Evolutionary conservation across 2,797 vertebrate genomes (phyloP), one percentile per base, ranked within the genome.

Genomic region (Alauda arvensis): DNA sequence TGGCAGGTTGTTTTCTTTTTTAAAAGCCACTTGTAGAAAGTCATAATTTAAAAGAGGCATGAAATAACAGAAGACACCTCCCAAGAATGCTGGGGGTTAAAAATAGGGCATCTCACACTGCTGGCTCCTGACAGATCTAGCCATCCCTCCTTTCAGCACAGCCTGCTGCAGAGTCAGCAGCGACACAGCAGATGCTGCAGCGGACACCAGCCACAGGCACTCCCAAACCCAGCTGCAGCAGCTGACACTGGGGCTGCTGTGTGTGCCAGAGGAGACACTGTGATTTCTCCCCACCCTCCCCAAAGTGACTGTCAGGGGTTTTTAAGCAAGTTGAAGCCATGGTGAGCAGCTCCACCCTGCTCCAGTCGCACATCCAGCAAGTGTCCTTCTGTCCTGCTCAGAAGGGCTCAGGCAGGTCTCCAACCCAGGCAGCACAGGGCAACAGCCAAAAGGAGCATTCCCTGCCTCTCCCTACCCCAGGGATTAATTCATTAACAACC

Each of bases 211-310:
- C 37, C 82, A 65, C 71, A 53, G 89, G 23, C 77, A 60, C 83
- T 79, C 85, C 92, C 85, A 85, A 85, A 77, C 23, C 33, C 80
- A 67, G 74, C 75, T 84, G 77, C 77, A 71, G 82, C 70, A 83
- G 33, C 81, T 82, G 20, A 39, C 65, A 49, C 56, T 31, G n/a
- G n/a, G 57, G 31, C 56, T 83, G 68, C 70, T 62, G 33, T 25
- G 20, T 51, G 24, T 34, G 75, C 24, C n/a, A 28, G 9, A 68
- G n/a, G 12, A 65, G 24, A 77, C 39, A 43, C 4, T 17, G 9
- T 2, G 40, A 56, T 37, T 78, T 29, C 56, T 76, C 80, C 49
- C 23, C 70, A 68, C 52, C 20, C 74, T 65, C 29, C 24, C 43
- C 18, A n/a, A 60, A 87, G 52, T 1, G 1, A 59, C 6, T 68